Evolutionary conservation across 2,113 vertebrate genomes (phyloP), one percentile per base, ranked within the genome.

Genomic region (Thamnophis sirtalis): DNA sequence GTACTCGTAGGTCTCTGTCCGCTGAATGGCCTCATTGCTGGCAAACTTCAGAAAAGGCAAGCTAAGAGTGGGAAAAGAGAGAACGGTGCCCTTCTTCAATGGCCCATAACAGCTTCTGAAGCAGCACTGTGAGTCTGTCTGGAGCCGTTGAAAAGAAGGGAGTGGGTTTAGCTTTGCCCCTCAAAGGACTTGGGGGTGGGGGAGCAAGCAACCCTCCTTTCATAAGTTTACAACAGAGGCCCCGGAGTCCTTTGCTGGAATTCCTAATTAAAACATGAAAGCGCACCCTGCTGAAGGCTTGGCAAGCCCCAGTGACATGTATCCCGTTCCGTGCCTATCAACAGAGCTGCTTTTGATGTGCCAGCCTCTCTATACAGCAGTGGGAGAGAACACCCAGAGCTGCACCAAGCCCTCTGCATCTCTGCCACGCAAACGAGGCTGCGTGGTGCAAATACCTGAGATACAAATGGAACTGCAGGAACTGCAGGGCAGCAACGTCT

Each of bases 1-100:
- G 2, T 99, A 99, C 87, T 99, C 99, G 0, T 99, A 99, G 6
- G 99, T 98, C 94, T 99, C 99, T 0, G 99, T 99, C 96, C 99
- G 98, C 93, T 99, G 99, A 94, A 99, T 99, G 0, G 99, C 99
- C 97, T 99, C 99, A 50, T 98, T 98, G 87, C 98, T 98, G 0
- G 99, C 98, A 97, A 99, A 99, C 94, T 98, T 98, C 1, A 95
- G 92, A 95, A 99, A 99, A 0, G 98, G 96, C 92, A 98, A 97
- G 94, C 99, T 99, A 60, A 73, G 92, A 0, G 0, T 28, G 5
- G 2, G 15, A 26, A 88, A 93, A 91, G 54, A 56, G 95, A n/a
- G 92, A 88, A 91, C 84, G 84, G 88, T 6, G 92, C 3, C 0
- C 24, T 19, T 9, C 49, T 49, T 63, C 3, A 63, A 21, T 5